A percentile compares a stretch with the other conserved stretches of the same genome.
Conservation (phyloP, 2,888 invertebrate genomes). For the Sympetrum striolatum region DNA sequence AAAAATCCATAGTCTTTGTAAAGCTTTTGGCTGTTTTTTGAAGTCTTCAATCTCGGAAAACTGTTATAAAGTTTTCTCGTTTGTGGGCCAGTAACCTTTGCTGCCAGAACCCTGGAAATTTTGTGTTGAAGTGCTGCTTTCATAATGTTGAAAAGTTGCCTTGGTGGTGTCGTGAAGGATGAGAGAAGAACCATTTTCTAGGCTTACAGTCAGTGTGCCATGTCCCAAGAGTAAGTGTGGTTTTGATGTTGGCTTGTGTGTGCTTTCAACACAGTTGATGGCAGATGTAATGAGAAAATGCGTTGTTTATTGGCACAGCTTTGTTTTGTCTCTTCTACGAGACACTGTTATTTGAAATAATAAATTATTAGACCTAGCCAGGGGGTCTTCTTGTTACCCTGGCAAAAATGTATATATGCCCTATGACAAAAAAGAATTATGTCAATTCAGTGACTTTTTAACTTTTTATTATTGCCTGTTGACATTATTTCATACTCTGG, state of each 20-base stretch:
- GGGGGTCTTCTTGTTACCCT: slow-evolving; percentile 40
- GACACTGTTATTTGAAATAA: slow-evolving; percentile 34
- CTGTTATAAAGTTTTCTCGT: slow-evolving; percentile 33
- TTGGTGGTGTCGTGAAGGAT: slow-evolving; percentile 11
- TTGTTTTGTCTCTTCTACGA: slow-evolving; percentile 33
- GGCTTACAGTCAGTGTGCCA: slow-evolving; percentile 38
- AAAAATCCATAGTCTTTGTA: slow-evolving; percentile 43
- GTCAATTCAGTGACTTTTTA: slow-evolving; percentile 36
- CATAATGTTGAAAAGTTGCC: slow-evolving; percentile 11
- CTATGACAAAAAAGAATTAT: slow-evolving; percentile 7
- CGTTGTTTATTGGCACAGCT: slow-evolving; percentile 34
- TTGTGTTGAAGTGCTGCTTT: slow-evolving; percentile 28
- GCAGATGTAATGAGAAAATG: slow-evolving; percentile 33
- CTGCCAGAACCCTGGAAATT: slow-evolving; percentile 25
- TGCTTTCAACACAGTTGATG: slow-evolving; percentile 34
- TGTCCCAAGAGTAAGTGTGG: slow-evolving; percentile 36
- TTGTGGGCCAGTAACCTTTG: slow-evolving; percentile 36
- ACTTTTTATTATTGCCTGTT: slow-evolving; percentile 38
- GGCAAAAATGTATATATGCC: slow-evolving; percentile 22
- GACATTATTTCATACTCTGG: slow-evolving; percentile 35
- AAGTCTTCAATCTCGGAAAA: slow-evolving; percentile 37
- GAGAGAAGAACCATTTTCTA: not conserved
- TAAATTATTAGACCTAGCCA: slow-evolving; percentile 35
- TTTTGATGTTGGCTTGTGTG: slow-evolving; percentile 38
- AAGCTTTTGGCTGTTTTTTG: slow-evolving; percentile 40